Evolutionary conservation across 2,888 invertebrate species (phyloP).

Genomic region (Sinotaia quadrata): DNA sequence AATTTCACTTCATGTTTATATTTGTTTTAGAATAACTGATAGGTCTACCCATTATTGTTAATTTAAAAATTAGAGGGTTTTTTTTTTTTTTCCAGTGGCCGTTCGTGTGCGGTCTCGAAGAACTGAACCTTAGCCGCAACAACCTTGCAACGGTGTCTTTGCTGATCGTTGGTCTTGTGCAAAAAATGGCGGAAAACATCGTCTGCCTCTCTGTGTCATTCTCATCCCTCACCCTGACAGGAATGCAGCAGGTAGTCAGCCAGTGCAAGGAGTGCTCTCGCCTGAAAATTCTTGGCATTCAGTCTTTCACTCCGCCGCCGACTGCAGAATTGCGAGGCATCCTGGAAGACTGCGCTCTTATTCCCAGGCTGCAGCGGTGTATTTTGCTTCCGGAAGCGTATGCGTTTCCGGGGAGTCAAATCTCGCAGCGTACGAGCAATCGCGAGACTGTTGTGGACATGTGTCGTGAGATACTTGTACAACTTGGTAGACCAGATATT

Average conservation of each 20-base stretch:
- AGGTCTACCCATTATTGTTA: too few species aligned
- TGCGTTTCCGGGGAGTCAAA: conserved; percentile 61
- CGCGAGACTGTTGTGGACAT: conserved; percentile 35
- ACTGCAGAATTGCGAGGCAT: conserved; percentile 46
- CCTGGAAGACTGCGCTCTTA: conserved; percentile 47
- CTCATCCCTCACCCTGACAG: conserved; percentile 49
- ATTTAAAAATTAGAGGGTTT: too few species aligned
- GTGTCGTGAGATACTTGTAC: conserved; percentile 39
- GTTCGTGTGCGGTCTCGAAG: conserved; percentile 43
- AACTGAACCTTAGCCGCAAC: conserved; percentile 64
- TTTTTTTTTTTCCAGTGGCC: conserved; percentile 42
- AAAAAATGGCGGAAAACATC: conserved; percentile 32
- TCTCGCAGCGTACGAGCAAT: conserved; percentile 41
- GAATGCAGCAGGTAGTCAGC: conserved; percentile 46
- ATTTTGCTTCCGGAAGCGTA: conserved; percentile 59
- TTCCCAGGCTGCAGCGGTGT: conserved; percentile 56
- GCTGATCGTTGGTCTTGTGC: conserved; percentile 37
- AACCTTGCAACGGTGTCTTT: conserved; percentile 46
- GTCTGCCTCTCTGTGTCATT: conserved; percentile 57
- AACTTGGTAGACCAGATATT: conserved; percentile 45
- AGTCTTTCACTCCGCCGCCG: conserved; percentile 59
- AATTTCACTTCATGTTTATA: too few species aligned
- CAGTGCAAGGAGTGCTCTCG: conserved; percentile 45
- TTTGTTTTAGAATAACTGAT: too few species aligned
- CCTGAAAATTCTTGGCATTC: conserved; percentile 56